Conservation (phyloP, 2,113 vertebrate genomes). For the Cyprinus carpio region DNA sequence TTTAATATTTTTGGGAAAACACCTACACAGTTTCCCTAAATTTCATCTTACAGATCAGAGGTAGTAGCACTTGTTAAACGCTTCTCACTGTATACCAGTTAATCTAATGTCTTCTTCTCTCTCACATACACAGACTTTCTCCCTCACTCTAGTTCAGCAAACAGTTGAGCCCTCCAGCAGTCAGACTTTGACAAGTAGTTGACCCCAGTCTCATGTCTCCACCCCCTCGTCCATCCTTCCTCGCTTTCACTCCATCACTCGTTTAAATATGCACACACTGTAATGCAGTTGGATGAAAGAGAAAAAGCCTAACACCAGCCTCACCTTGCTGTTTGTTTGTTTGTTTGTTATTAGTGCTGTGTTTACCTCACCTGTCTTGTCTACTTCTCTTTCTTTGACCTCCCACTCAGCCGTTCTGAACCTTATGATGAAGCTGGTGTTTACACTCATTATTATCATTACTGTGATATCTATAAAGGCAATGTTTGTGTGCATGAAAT, state of each 20-base stretch:
- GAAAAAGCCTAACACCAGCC: constrained; percentile 3
- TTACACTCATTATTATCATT: constrained; percentile 26
- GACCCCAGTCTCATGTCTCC: constrained; percentile 35
- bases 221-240: constrained; percentile 1
- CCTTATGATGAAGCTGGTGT: constrained; percentile 10
- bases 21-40: neutral
- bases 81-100: neutral
- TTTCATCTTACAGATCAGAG: too few species aligned
- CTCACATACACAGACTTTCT: neutral
- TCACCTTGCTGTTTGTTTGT: constrained; percentile 12
- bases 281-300: neutral
- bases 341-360: constrained; percentile 19
- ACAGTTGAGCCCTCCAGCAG: neutral
- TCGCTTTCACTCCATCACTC: neutral
- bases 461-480: neutral
- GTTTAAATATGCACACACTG: constrained; percentile 17
- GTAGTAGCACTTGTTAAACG: neutral
- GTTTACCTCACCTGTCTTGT: constrained; percentile 8
- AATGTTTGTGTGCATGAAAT: neutral
- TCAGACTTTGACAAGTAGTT: constrained; percentile 18
- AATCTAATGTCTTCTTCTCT: neutral
- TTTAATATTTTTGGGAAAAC: neutral
- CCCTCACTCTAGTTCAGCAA: neutral
- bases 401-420: neutral
- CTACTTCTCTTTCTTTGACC: constrained; percentile 13